phyloP scores from a whole-genome alignment of 2,797 vertebrate species.

The Florisuga fusca region DNA sequence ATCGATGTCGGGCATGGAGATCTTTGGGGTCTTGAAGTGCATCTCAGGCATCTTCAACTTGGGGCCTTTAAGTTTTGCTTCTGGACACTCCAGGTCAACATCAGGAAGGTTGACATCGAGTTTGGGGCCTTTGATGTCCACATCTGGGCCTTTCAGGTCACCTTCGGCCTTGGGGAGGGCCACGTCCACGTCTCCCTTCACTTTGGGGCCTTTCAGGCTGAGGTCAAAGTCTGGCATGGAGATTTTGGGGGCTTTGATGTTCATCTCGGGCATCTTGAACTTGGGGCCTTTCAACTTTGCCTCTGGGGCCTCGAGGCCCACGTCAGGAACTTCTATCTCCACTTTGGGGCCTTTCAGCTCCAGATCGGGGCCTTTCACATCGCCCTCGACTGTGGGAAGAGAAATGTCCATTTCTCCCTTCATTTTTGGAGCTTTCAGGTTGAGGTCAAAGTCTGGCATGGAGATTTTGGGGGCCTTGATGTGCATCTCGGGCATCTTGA shows the following conservation, averaged over 20 bases:
- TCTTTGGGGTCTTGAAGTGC: too few species aligned
- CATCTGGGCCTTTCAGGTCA: slow-evolving; percentile 49
- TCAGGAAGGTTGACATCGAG: slow-evolving; percentile 45
- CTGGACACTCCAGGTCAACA: background rate
- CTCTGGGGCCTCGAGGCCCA: slow-evolving; percentile 3
- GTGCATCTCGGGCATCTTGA: slow-evolving; percentile 68
- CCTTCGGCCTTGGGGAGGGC: slow-evolving; percentile 23
- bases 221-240: slow-evolving; percentile 65
- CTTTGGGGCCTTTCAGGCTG: slow-evolving; percentile 68
- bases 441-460: slow-evolving; percentile 70
- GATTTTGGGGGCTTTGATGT: slow-evolving; percentile 47
- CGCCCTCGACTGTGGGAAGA: slow-evolving; percentile 44
- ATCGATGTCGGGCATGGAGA: too few species aligned
- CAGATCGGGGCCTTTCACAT: slow-evolving; percentile 45
- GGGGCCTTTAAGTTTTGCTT: slow-evolving; percentile 56
- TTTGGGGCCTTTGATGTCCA: slow-evolving; percentile 46
- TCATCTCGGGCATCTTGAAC: slow-evolving; percentile 40
- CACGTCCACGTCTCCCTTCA: slow-evolving; percentile 55
- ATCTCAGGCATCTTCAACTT: too few species aligned
- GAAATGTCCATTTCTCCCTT: slow-evolving; percentile 67
- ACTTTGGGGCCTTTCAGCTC: slow-evolving; percentile 34
- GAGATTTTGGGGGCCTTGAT: slow-evolving; percentile 73
- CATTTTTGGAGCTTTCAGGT: slow-evolving; percentile 45
- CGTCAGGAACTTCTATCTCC: background rate
- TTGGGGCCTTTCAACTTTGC: slow-evolving; percentile 40